Base-by-base conservation (phyloP, 2,888 invertebrate species). In the Tinea pellionella region DNA sequence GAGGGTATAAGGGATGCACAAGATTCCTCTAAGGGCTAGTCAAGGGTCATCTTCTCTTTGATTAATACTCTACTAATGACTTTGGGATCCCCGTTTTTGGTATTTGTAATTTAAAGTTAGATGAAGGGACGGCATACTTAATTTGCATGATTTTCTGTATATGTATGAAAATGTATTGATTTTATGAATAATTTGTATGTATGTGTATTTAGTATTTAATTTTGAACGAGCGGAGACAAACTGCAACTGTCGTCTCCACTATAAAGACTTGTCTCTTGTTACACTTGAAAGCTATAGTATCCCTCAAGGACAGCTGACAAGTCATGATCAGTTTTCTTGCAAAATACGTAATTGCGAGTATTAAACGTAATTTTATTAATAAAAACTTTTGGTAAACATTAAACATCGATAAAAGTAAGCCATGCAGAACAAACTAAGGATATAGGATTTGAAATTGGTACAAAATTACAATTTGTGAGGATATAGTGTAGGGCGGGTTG, bases 11-110 rank as follows among this genome's bases (percentile, higher is more conserved):
- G 13, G 47, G 47, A 15, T 47, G n/a, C 30, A 9, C 57, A 57
- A 57, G 57, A 57, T 30, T 12, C 13, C 32, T 30, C 11, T 32
- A 57, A 57, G 57, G 57, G 57, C 13, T 32, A 57, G n/a, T 32
- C 61, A 63, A 63, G 73, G 76, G 71, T 69, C 72, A 74, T 75
- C 73, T 73, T 73, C 72, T 71, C 73, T 77, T 76, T 78, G 77
- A 80, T 78, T 79, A 81, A 80, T 79, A 72, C 71, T 63, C 64
- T 65, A 68, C 70, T 80, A 81, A 81, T 80, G 74, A 75, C 66
- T 57, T 57, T 13, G 32, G 57, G 57, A 57, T 57, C 1, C 68
- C 63, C 64, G 63, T 66, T 57, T 29, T 57, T 8, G 74, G 74
- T 74, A 75, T 78, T 73, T 74, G 74, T 73, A 78, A 80, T 77